Percentiles rank a stretch among this genome's conserved stretches.
phyloP scores from a whole-genome alignment of 2,888 invertebrate species.

The Phymatocera aterrima region DNA sequence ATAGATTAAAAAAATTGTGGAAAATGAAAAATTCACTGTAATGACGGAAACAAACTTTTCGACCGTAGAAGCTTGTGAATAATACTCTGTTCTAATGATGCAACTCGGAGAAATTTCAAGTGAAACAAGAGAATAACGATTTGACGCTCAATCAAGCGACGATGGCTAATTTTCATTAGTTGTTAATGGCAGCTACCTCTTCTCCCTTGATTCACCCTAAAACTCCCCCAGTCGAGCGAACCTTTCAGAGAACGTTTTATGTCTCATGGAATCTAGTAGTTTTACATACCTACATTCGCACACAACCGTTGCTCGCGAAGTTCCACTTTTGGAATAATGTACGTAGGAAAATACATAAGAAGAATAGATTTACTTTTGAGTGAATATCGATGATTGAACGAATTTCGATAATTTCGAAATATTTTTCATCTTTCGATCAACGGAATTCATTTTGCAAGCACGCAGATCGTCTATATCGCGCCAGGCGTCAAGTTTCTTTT shows the following conservation, averaged over 20 bases:
- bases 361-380: background rate
- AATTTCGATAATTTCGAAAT: background rate
- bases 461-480: no score
- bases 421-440: background rate
- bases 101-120: slow-evolving; percentile 39
- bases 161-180: slow-evolving; percentile 75
- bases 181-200: slow-evolving; percentile 67
- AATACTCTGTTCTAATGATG: slow-evolving; percentile 42
- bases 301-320: background rate
- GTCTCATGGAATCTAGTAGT: slow-evolving; percentile 42
- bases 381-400: background rate
- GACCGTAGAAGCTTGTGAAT: background rate
- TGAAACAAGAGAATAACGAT: slow-evolving; percentile 73
- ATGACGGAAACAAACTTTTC: background rate
- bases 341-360: no score
- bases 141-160: slow-evolving; percentile 74
- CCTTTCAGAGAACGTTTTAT: slow-evolving; percentile 43
- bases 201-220: slow-evolving; percentile 49
- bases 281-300: slow-evolving; percentile 32
- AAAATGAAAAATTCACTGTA: background rate
- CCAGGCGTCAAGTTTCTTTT: slow-evolving; percentile 33
- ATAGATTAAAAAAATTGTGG: background rate
- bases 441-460: background rate
- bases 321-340: slow-evolving; percentile 3
- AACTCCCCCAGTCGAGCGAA: slow-evolving; percentile 20